Conservation (phyloP, 2,888 invertebrate species). For the Melipona bicolor region DNA sequence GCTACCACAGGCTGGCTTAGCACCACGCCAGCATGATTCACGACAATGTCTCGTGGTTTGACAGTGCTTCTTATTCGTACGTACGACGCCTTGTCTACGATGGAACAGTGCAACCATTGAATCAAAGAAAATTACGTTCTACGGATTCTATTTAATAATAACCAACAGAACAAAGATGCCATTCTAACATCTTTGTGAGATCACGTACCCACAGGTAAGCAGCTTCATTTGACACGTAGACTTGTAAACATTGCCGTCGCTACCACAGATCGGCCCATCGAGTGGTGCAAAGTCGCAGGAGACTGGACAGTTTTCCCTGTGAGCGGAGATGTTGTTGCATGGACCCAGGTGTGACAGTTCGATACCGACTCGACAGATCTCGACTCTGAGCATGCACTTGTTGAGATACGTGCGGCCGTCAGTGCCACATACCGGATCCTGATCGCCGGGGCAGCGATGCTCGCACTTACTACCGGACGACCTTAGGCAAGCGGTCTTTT, state of each 20-base stretch:
- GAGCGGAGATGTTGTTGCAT: slow-evolving; percentile 90
- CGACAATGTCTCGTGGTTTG: slow-evolving; percentile 96
- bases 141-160: background rate
- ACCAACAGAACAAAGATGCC: background rate
- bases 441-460: slow-evolving; percentile 91
- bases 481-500: slow-evolving; percentile 84
- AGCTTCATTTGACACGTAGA: slow-evolving; percentile 97
- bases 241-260: slow-evolving; percentile 96
- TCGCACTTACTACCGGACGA: slow-evolving; percentile 86
- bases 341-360: slow-evolving; percentile 87
- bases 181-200: background rate
- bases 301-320: slow-evolving; percentile 95
- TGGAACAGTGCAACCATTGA: background rate
- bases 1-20: slow-evolving; percentile 94
- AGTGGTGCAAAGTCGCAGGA: slow-evolving; percentile 93
- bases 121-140: background rate
- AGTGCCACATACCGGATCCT: slow-evolving; percentile 95
- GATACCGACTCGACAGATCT: slow-evolving; percentile 86
- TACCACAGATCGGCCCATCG: slow-evolving; percentile 96
- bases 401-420: slow-evolving; percentile 94
- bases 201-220: slow-evolving; percentile 92
- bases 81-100: slow-evolving; percentile 89
- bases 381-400: slow-evolving; percentile 86
- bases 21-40: slow-evolving; percentile 95
- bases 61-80: slow-evolving; percentile 95